Conservation (phyloP, 2,888 invertebrate genomes). For the Molanna angustata region DNA sequence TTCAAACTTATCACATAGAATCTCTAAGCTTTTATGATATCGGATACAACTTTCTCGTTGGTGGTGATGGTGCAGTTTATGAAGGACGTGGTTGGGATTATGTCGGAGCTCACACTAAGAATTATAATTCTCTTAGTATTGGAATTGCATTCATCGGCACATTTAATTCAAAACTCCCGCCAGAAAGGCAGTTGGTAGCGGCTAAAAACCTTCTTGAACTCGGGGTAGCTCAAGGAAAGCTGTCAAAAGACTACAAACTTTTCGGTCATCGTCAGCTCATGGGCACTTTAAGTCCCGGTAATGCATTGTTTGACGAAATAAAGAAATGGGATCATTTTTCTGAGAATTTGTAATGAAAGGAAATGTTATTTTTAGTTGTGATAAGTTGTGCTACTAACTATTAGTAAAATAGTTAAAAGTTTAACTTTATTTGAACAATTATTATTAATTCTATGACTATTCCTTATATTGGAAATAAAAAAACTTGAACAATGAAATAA, state of each 20-base stretch:
- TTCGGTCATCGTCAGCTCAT: conserved; percentile 66
- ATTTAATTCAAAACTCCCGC: conserved; percentile 55
- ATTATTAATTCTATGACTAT: no score
- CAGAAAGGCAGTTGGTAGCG: conserved; percentile 57
- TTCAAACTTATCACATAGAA: conserved; percentile 70
- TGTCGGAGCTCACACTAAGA: conserved; percentile 67
- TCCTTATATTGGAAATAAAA: no score
- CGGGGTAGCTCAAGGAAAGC: conserved; percentile 61
- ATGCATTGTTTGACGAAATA: conserved; percentile 60
- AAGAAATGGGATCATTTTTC: conserved; percentile 66
- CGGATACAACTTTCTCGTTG: conserved; percentile 75
- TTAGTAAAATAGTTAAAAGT: no score
- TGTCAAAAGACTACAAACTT: conserved; percentile 63
- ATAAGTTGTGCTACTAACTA: no score
- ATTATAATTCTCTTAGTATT: conserved; percentile 64
- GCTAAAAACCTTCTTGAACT: conserved; percentile 59
- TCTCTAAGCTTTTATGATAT: conserved; percentile 64
- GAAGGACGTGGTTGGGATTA: conserved; percentile 72
- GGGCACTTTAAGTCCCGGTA: conserved; percentile 67
- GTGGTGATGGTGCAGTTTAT: conserved; percentile 74
- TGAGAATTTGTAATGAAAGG: no score
- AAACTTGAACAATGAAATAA: no score
- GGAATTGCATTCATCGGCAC: conserved; percentile 74
- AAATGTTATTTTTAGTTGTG: no score
- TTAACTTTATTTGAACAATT: no score